A percentile compares a stretch with the other conserved stretches of the same genome.
Evolutionary conservation across 2,113 vertebrate genomes (phyloP).

Genomic region (Alaudala cheleensis): DNA sequence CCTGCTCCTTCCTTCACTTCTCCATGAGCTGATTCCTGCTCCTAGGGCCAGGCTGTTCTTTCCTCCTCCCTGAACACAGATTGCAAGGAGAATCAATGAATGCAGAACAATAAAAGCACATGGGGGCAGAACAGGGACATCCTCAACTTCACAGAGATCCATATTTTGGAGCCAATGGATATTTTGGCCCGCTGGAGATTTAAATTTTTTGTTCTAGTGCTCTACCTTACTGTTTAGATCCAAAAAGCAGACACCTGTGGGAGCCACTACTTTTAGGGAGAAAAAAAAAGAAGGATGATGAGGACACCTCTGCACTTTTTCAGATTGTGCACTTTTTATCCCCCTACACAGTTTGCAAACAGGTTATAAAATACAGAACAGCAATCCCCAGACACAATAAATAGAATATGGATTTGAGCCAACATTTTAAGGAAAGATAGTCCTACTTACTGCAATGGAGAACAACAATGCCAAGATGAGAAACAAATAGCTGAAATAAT

Average conservation of each 20-base stretch:
- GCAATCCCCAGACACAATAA: slow-evolving; percentile 17
- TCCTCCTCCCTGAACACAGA: neutral
- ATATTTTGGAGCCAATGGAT: neutral
- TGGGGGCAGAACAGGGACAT: neutral
- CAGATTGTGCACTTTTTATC: neutral
- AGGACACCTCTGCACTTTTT: neutral
- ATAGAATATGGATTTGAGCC: slow-evolving; percentile 34
- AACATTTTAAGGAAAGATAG: slow-evolving; percentile 46
- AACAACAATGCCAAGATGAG: slow-evolving; percentile 13
- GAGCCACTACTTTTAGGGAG: neutral
- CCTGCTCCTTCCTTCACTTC: neutral
- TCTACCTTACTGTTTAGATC: neutral
- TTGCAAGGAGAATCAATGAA: neutral
- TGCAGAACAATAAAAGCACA: neutral
- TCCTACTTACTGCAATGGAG: slow-evolving; percentile 45
- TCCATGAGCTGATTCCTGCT: neutral
- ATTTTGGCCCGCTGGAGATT: neutral
- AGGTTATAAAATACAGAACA: slow-evolving; percentile 42
- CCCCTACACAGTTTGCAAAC: neutral
- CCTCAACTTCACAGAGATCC: neutral
- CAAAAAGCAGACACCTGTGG: neutral
- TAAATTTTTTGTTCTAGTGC: neutral
- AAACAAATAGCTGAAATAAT: slow-evolving; percentile 50
- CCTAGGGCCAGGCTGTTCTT: neutral
- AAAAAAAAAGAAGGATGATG: neutral